Percentiles rank a stretch among this genome's conserved stretches.
phyloP scores from a whole-genome alignment of 1,140 invertebrate genomes.

The Cryptotermes secundus region DNA sequence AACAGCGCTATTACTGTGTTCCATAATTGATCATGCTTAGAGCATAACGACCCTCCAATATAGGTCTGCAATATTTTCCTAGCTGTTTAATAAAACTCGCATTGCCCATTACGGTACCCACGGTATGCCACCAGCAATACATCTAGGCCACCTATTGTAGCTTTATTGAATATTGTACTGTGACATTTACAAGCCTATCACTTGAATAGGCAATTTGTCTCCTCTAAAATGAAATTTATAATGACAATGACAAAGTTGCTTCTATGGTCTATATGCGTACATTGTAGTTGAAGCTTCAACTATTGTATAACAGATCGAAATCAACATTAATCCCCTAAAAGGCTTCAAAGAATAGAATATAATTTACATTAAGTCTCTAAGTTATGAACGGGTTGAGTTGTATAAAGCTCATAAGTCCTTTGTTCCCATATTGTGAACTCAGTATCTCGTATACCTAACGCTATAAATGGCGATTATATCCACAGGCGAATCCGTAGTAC shows the following conservation, averaged over 20 bases:
- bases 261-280: too few species aligned
- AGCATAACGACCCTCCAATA: neutral
- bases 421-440: too few species aligned
- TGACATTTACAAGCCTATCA: neutral
- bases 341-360: too few species aligned
- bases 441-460: too few species aligned
- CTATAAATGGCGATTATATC: too few species aligned
- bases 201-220: neutral
- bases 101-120: neutral
- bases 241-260: neutral
- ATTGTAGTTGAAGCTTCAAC: too few species aligned
- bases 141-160: neutral
- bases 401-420: too few species aligned
- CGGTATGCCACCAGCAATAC: neutral
- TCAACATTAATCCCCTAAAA: too few species aligned
- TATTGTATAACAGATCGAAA: too few species aligned
- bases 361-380: too few species aligned
- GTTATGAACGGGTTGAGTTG: too few species aligned
- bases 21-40: neutral
- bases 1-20: neutral
- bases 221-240: neutral
- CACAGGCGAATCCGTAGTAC: too few species aligned
- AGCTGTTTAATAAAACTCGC: neutral
- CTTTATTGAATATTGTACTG: constrained; percentile 3
- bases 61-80: neutral